Base-by-base conservation (phyloP, 2,113 vertebrate genomes). In the Fregata magnificens region DNA sequence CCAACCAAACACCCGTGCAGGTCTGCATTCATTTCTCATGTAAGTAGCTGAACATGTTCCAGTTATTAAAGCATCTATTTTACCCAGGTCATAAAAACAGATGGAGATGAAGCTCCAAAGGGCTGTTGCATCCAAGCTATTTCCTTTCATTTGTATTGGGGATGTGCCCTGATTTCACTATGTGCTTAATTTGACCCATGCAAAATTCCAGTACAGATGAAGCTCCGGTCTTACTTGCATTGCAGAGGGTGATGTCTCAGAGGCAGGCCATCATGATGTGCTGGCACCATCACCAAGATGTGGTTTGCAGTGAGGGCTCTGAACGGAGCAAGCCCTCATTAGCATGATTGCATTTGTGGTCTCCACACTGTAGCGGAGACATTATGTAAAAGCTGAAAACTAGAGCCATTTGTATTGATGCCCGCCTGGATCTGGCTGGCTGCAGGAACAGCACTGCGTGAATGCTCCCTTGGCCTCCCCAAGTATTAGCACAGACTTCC, bases 51-150 rank as follows among this genome's bases (percentile, higher is more conserved):
- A 94, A 55, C 50, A 34, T 6, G 42, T 79, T 74, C 83, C 93
- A 85, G 40, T 84, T 91, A 89, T 74, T 84, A 82, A 89, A 91
- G 44, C 77, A 82, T 49, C 70, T 87, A 7, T 58, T 92, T 93
- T 55, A 71, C 47, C 40, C 71, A 34, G 86, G 81, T 87, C 93
- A 61, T 52, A 69, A 65, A 95, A 85, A 16, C 77, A 93, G 84
- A 79, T 91, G 93, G 94, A 89, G 56, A 82, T 38, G 62, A 85
- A 94, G 56, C 56, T 95, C 83, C 86, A 56, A 89, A 91, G 52
- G 72, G 81, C 79, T 90, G 71, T 10, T 80, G 49, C 86, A 49
- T 49, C 91, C 76, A 81, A 61, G 36, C 34, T 42, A 32, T 78
- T 82, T 56, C 26, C 38, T 74, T 66, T 74, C 72, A 49, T 70